Evolutionary conservation across 1,140 invertebrate species (phyloP), one percentile per base, ranked within the genome.

Genomic region (Orchestia grillus): DNA sequence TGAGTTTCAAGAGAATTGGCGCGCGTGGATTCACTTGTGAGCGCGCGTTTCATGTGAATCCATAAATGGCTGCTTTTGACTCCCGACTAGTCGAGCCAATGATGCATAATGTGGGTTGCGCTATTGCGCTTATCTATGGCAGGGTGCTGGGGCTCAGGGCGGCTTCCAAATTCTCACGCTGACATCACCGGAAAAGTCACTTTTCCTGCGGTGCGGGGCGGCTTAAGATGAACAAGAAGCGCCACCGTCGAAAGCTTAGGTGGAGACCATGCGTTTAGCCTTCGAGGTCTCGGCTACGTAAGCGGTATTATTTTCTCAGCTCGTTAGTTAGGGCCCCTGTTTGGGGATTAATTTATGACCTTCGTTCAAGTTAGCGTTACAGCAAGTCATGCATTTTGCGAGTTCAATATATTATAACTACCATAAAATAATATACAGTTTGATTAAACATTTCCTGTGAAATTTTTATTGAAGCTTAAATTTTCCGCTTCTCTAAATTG

Each of bases 41-140:
- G n/a, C 41, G 41, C 88, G 41, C 42, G 87, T 90, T 36, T 15
- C 43, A 41, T 3, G 6, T 90, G 41, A 4, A 92, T 8, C 41
- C 42, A 42, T 42, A 28, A 94, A n/a, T 19, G 36, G 16, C 40
- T 44, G 44, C 44, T 94, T 94, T 47, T 47, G 43, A 45, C 92
- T 47, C 43, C 4, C 44, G 36, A 45, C 43, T 40, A 94, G 47
- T 94, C 47, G 92, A 94, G 44, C 92, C 44, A 44, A 47, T 44
- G 90, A 92, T 92, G 90, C 90, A 92, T 45, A 45, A 94, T 94
- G 92, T 47, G 92, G 90, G 90, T 94, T 4, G 44, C 44, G 11
- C 92, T 94, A 94, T 47, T 40, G 44, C 92, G 43, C 44, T 94
- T 94, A 47, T 94, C 36, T 47, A 45, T 40, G 92, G 92, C 40